A percentile compares a stretch with the other conserved stretches of the same genome.
phyloP scores from a whole-genome alignment of 2,888 invertebrate species.

The Euproctis similis region DNA sequence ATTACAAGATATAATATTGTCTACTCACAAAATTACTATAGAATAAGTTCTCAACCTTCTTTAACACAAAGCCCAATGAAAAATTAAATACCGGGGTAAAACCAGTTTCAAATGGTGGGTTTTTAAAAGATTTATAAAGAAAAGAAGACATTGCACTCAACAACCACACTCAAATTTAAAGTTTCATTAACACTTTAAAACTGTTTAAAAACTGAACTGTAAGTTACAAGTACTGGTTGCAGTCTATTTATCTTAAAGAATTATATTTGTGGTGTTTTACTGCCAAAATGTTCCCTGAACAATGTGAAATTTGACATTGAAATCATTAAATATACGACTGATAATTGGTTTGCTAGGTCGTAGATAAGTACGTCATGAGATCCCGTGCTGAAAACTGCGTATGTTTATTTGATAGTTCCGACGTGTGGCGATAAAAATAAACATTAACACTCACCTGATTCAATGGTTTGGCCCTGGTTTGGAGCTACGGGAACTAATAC shows the following conservation, averaged over 20 bases:
- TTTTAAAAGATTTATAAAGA: slow-evolving; percentile 56
- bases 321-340: slow-evolving; percentile 23
- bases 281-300: slow-evolving; percentile 15
- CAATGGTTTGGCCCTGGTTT: slow-evolving; percentile 50
- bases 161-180: slow-evolving; percentile 5
- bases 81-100: slow-evolving; percentile 46
- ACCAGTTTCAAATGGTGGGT: slow-evolving; percentile 52
- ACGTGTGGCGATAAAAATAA: slow-evolving; percentile 47
- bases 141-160: slow-evolving; percentile 44
- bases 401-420: slow-evolving; percentile 12
- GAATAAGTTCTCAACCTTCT: slow-evolving; percentile 39
- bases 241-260: no score
- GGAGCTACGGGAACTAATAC: slow-evolving; percentile 80
- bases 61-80: slow-evolving; percentile 34
- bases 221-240: no score
- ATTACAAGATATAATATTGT: no score
- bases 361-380: slow-evolving; percentile 37
- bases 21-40: slow-evolving; percentile 39
- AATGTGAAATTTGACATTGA: slow-evolving; percentile 33
- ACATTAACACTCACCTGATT: slow-evolving; percentile 62
- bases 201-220: no score
- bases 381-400: slow-evolving; percentile 7
- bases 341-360: slow-evolving; percentile 28
- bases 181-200: slow-evolving; percentile 6
- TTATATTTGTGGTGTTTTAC: slow-evolving; percentile 2